Conservation (phyloP, 2,888 invertebrate species). For the Calameuta idolon region DNA sequence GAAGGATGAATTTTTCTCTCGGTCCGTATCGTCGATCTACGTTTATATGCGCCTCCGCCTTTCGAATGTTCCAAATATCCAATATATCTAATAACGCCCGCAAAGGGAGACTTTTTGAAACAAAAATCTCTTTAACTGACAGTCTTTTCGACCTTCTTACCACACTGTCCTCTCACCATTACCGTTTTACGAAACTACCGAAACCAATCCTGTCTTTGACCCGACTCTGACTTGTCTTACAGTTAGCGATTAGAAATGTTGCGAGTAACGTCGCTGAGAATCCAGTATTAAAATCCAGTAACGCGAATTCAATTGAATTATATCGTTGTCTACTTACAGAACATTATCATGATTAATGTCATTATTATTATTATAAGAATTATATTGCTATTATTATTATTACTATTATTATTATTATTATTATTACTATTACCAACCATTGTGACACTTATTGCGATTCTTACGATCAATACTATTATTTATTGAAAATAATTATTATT, state of each 20-base stretch:
- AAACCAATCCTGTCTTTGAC: neutral
- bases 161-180: neutral
- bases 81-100: neutral
- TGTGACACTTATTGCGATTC: neutral
- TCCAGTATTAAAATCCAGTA: slow-evolving; percentile 15
- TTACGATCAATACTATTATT: neutral
- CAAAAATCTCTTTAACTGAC: neutral
- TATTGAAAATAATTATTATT: neutral
- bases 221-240: neutral
- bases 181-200: neutral
- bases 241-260: neutral
- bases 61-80: neutral
- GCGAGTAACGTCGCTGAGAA: slow-evolving; percentile 8
- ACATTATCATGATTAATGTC: slow-evolving; percentile 15
- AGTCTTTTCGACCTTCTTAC: neutral
- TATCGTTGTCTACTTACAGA: slow-evolving; percentile 22
- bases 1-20: slow-evolving; percentile 19
- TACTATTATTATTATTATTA: neutral
- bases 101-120: neutral
- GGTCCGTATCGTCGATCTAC: neutral
- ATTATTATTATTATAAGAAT: slow-evolving; percentile 7
- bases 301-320: slow-evolving; percentile 1
- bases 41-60: neutral
- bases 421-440: neutral
- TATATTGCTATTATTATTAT: neutral